Percentiles rank a stretch among this genome's conserved stretches.
Conservation (phyloP, 2,113 vertebrate genomes). For the Actenoides hombroni region DNA sequence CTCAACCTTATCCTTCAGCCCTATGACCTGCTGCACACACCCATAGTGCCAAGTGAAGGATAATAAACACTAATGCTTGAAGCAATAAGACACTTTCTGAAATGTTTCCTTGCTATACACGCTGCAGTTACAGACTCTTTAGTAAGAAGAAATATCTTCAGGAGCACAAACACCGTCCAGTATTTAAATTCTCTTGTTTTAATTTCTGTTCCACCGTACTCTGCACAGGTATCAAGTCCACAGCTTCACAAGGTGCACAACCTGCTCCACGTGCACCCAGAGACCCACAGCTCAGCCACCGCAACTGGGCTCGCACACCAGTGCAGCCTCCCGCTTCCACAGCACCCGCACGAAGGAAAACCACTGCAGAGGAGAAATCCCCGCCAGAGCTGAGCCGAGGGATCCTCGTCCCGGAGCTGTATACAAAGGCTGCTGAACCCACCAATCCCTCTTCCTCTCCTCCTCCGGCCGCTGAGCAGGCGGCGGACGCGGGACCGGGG, state of each 20-base stretch:
- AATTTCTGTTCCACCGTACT: background rate
- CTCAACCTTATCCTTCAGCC: background rate
- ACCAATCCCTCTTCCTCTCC: fast-evolving
- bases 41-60: background rate
- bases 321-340: background rate
- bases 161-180: background rate
- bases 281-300: fast-evolving
- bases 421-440: background rate
- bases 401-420: fast-evolving
- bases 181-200: background rate
- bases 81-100: background rate
- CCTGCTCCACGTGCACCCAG: fast-evolving
- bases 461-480: background rate
- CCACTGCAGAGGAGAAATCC: background rate
- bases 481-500: background rate
- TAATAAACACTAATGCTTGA: background rate
- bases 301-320: background rate
- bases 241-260: fast-evolving
- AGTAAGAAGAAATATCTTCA: background rate
- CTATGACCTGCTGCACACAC: background rate
- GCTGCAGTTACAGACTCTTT: background rate
- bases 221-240: fast-evolving
- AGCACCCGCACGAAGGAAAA: background rate
- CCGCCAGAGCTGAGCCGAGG: background rate
- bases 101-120: too few relatives aligned